Conservation (phyloP, 2,113 vertebrate genomes). For the Cynopterus brachyotis region DNA sequence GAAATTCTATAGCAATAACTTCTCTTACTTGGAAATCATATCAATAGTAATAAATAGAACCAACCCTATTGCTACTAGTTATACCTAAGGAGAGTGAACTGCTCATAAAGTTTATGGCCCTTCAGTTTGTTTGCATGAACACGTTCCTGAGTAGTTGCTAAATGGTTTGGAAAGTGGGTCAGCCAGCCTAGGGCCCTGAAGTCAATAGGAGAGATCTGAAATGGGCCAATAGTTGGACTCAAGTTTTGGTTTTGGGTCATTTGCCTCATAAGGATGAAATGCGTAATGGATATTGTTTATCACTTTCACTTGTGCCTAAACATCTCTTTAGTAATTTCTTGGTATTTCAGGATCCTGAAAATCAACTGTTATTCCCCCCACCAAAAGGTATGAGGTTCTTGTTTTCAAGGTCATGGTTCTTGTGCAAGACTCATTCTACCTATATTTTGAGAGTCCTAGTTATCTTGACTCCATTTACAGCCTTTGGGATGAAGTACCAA, state of each 20-base stretch:
- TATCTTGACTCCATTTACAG: neutral
- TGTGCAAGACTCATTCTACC: neutral
- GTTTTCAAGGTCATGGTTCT: neutral
- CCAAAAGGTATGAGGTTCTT: neutral
- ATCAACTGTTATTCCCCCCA: neutral
- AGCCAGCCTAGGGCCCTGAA: neutral
- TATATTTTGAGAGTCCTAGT: neutral
- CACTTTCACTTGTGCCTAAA: neutral
- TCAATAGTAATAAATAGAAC: neutral
- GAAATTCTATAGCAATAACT: neutral
- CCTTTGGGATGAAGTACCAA: neutral
- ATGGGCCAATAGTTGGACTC: neutral
- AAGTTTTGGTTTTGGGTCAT: neutral
- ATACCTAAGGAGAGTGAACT: neutral
- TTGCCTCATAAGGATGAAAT: neutral
- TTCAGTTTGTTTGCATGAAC: neutral
- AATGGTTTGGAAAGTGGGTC: constrained; percentile 30
- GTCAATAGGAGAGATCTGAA: neutral
- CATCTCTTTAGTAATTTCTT: neutral
- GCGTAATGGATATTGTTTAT: neutral
- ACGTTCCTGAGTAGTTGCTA: neutral
- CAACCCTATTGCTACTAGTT: neutral
- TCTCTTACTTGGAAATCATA: constrained; percentile 52
- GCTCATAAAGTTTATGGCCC: neutral
- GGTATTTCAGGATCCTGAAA: neutral